Evolutionary conservation across 2,888 invertebrate genomes (phyloP).

Genomic region (Hyposoter dolosus): DNA sequence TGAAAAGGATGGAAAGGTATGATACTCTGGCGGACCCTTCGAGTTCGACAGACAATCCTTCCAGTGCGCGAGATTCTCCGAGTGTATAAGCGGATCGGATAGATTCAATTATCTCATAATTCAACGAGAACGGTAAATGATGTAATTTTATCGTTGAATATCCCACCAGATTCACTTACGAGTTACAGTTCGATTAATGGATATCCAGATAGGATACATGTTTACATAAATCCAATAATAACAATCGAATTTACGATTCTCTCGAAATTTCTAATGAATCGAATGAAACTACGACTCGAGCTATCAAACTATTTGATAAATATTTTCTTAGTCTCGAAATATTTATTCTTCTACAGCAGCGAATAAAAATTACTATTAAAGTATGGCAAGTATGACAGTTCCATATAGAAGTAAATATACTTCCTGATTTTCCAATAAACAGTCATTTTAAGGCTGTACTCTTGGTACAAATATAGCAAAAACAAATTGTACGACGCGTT

Average conservation of each 20-base stretch:
- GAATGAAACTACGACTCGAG: constrained; percentile 30
- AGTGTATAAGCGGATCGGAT: constrained; percentile 61
- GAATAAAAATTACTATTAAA: neutral
- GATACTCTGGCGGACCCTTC: constrained; percentile 33
- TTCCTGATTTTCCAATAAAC: too few relatives aligned
- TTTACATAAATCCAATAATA: constrained; percentile 17
- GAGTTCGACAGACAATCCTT: constrained; percentile 68
- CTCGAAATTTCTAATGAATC: constrained; percentile 49
- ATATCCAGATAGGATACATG: constrained; percentile 33
- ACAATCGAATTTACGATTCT: constrained; percentile 51
- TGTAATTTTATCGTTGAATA: constrained; percentile 66
- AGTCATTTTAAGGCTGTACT: too few relatives aligned
- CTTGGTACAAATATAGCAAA: too few relatives aligned
- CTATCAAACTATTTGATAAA: neutral
- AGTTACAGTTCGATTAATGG: constrained; percentile 63
- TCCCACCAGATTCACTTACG: constrained; percentile 62
- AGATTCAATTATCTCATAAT: constrained; percentile 71
- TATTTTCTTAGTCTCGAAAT: neutral
- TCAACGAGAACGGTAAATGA: constrained; percentile 68
- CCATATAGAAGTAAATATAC: too few relatives aligned
- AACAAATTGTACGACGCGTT: too few relatives aligned
- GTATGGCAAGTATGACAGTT: too few relatives aligned
- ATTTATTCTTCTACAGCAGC: too few relatives aligned
- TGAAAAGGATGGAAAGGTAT: constrained; percentile 4
- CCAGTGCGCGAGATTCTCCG: constrained; percentile 46